Evolutionary conservation across 2,113 vertebrate species (phyloP).

Genomic region (Haplochromis burtoni): DNA sequence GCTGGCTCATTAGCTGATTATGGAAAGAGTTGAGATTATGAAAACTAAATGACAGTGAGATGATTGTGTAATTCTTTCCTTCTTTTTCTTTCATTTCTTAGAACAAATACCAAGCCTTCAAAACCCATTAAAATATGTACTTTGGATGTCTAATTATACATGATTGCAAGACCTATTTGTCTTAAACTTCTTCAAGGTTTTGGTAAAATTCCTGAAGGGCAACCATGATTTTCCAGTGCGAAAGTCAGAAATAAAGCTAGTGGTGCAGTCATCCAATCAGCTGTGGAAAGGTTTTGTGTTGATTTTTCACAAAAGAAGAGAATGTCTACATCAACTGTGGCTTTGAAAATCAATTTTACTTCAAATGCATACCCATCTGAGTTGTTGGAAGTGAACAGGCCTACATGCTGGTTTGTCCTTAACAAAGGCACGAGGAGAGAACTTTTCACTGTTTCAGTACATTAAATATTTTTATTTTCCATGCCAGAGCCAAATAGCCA

Average conservation of each 20-base stretch:
- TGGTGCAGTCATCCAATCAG: background rate
- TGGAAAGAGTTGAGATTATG: background rate
- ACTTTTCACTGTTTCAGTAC: background rate
- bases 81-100: background rate
- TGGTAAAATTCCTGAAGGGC: background rate
- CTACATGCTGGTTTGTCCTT: background rate
- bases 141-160: background rate
- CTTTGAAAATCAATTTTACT: background rate
- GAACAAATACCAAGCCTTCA: background rate
- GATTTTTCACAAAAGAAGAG: background rate
- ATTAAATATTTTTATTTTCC: conserved; percentile 1
- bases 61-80: background rate
- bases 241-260: background rate
- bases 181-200: background rate
- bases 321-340: background rate
- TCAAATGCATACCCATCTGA: background rate
- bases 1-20: background rate
- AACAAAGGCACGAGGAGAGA: background rate
- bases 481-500: conserved; percentile 29
- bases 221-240: background rate
- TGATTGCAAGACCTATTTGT: background rate
- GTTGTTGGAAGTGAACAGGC: background rate
- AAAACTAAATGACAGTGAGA: background rate
- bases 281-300: background rate
- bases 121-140: background rate